phyloP scores from a whole-genome alignment of 2,888 invertebrate genomes.

The Metallyticus violacea region DNA sequence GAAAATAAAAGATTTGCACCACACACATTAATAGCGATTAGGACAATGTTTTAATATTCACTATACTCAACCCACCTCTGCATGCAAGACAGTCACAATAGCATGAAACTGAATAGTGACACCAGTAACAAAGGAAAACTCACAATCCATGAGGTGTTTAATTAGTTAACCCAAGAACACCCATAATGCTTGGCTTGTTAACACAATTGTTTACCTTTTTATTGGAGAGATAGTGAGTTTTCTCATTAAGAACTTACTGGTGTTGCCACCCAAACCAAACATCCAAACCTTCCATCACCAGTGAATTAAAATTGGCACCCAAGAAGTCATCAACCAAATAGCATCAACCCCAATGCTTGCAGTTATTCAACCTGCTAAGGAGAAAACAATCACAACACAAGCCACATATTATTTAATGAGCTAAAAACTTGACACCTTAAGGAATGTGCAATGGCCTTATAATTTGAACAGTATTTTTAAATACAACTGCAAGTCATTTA shows the following conservation, averaged over 20 bases:
- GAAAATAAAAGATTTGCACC: background rate
- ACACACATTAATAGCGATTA: background rate
- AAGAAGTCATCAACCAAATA: conserved; percentile 23
- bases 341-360: conserved; percentile 20
- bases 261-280: conserved; percentile 20
- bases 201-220: background rate
- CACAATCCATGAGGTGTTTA: background rate
- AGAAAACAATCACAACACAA: conserved; percentile 20
- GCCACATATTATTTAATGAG: background rate
- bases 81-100: conserved; percentile 12
- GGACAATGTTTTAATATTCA: background rate
- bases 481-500: too few species aligned
- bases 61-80: conserved; percentile 16
- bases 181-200: background rate
- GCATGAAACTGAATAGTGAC: background rate
- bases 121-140: conserved; percentile 13
- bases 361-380: conserved; percentile 25
- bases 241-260: conserved; percentile 17
- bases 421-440: background rate
- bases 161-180: background rate
- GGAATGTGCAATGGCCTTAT: background rate
- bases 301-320: conserved; percentile 17
- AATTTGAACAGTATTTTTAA: background rate
- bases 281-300: conserved; percentile 28
- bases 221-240: conserved; percentile 4